Evolutionary conservation across 1,140 invertebrate genomes (phyloP).

Genomic region (Doryteuthis pealeii): DNA sequence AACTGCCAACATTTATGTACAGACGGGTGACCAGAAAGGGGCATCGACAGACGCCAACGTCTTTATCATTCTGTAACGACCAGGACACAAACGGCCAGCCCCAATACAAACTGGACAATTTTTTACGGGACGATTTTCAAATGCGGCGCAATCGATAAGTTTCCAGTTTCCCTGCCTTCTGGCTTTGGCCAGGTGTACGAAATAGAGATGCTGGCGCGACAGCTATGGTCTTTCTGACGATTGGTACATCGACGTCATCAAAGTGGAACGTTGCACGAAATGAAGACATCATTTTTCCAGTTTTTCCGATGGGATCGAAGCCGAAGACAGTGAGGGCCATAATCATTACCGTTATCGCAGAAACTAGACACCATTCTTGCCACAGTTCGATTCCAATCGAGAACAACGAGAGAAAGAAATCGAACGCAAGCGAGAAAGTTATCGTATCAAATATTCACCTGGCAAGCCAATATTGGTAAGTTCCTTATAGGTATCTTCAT

Average conservation of each 20-base stretch:
- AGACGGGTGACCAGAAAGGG: conserved; percentile 56
- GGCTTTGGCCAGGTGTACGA: conserved; percentile 27
- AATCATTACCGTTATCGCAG: conserved; percentile 47
- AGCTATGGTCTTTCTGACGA: conserved; percentile 52
- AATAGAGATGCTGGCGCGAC: conserved; percentile 29
- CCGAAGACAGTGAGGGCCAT: conserved; percentile 6
- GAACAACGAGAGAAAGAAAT: conserved; percentile 49
- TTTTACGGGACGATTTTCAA: conserved; percentile 60
- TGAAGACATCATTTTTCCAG: conserved; percentile 47
- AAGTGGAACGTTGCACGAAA: conserved; percentile 49
- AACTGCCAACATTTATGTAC: conserved; percentile 52
- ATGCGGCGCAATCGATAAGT: conserved; percentile 53
- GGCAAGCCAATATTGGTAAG: neutral
- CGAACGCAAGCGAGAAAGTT: conserved; percentile 37
- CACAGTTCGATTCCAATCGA: conserved; percentile 50
- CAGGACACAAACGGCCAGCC: conserved; percentile 28
- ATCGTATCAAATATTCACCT: conserved; percentile 15
- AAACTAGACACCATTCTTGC: conserved; percentile 57
- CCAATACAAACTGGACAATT: conserved; percentile 49
- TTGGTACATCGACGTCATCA: conserved; percentile 61
- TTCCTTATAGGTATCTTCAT: no score
- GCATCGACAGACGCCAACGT: conserved; percentile 61
- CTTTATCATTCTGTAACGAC: conserved; percentile 49
- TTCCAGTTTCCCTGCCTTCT: conserved; percentile 42
- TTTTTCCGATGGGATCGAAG: conserved; percentile 35